Conservation (phyloP, 2,797 vertebrate species). For the Mormyrus proboscirostris region DNA sequence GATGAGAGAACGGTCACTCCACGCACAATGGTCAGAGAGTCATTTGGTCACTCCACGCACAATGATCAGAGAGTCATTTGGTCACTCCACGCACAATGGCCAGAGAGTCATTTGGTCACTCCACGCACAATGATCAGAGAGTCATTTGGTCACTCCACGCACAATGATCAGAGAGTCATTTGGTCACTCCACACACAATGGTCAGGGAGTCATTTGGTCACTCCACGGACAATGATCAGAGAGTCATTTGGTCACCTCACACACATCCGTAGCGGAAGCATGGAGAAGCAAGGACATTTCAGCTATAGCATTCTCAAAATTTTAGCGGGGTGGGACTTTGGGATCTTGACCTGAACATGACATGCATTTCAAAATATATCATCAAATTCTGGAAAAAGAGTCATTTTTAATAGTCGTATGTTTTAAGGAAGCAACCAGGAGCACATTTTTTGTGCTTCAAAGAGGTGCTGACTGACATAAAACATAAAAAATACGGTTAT, state of each 20-base stretch:
- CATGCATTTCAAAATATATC: background rate
- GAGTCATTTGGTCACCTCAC: background rate
- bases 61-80: background rate
- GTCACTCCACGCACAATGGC: background rate
- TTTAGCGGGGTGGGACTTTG: background rate
- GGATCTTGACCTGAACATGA: background rate
- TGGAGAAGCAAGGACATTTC: background rate
- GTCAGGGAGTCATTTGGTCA: background rate
- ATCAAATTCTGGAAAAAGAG: background rate
- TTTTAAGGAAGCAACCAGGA: background rate
- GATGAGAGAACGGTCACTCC: constrained; percentile 32
- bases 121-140: background rate
- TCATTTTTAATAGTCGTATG: background rate
- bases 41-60: background rate
- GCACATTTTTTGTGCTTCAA: background rate
- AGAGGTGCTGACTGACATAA: background rate
- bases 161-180: background rate
- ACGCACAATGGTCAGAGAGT: background rate
- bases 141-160: background rate
- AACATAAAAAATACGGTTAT: background rate
- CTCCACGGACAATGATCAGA: background rate
- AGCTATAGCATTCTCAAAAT: background rate
- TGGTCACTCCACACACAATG: background rate
- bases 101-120: background rate
- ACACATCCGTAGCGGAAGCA: background rate